Evolutionary conservation across 2,888 invertebrate species (phyloP).

Genomic region (Tolmerus cingulatus): DNA sequence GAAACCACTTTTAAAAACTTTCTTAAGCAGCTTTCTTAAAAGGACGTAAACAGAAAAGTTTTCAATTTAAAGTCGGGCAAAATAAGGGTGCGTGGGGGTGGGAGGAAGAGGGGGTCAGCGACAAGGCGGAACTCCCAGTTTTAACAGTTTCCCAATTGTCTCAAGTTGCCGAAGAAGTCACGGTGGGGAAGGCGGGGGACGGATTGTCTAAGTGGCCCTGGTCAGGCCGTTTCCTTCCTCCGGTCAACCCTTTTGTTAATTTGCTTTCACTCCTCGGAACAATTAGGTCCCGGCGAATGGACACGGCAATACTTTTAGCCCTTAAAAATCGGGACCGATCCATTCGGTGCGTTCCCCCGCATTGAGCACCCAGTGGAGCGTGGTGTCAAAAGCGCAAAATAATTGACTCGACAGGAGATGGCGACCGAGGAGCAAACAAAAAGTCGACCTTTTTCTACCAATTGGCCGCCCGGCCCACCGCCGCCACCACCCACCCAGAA

Average conservation of each 20-base stretch:
- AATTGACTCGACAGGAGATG: slow-evolving; percentile 38
- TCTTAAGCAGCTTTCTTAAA: slow-evolving; percentile 28
- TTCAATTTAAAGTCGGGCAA: slow-evolving; percentile 33
- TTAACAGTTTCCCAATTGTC: slow-evolving; percentile 40
- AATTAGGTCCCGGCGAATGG: slow-evolving; percentile 16
- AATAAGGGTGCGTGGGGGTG: neutral
- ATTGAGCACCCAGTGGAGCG: slow-evolving; percentile 35
- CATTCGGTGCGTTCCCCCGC: slow-evolving; percentile 11
- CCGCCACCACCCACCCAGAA: no score
- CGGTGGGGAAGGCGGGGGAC: no score
- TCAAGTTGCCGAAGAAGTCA: slow-evolving; percentile 25
- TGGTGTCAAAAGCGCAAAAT: slow-evolving; percentile 41
- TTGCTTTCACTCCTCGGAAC: slow-evolving; percentile 32
- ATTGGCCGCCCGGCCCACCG: neutral
- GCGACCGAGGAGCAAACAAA: slow-evolving; percentile 27
- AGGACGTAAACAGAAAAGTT: slow-evolving; percentile 33
- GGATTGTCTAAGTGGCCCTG: slow-evolving; percentile 16
- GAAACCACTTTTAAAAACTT: slow-evolving; percentile 38
- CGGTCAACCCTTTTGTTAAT: slow-evolving; percentile 6
- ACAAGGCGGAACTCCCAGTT: slow-evolving; percentile 1
- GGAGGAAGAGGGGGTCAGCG: neutral
- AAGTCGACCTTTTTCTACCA: slow-evolving; percentile 37
- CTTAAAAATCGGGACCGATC: slow-evolving; percentile 23
- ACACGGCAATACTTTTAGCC: slow-evolving; percentile 37
- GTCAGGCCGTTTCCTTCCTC: neutral